Conservation (phyloP, 2,797 vertebrate genomes). For the Myiothlypis chrysogaster region DNA sequence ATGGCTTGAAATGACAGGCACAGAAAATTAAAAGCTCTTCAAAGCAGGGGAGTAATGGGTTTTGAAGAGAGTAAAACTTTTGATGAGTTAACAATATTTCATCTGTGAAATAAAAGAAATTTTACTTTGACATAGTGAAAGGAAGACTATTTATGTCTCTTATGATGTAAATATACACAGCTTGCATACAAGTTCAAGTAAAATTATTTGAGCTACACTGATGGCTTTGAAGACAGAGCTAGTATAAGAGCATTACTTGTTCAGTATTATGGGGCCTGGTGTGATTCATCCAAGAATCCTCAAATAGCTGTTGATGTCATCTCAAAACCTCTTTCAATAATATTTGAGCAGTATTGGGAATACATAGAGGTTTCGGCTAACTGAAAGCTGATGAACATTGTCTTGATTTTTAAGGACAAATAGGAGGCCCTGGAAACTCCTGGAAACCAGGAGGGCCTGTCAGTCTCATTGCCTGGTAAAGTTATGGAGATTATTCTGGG, state of each 20-base stretch:
- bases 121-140: neutral
- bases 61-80: neutral
- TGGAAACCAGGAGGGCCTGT: neutral
- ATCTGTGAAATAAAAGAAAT: neutral
- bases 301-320: neutral
- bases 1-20: neutral
- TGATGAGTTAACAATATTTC: neutral
- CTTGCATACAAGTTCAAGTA: neutral
- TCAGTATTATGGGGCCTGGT: neutral
- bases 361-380: neutral
- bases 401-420: neutral
- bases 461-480: neutral
- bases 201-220: neutral
- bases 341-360: neutral
- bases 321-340: neutral
- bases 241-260: neutral
- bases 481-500: neutral
- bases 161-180: neutral
- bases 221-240: neutral
- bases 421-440: neutral
- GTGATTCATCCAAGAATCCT: neutral
- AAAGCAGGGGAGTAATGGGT: neutral
- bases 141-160: neutral
- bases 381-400: neutral
- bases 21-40: conserved; percentile 19